These are phyloP conservation scores for Furcifer pardalis DNA, from an alignment of 2,797 vertebrate species.

Conservation along the genomic window DNA sequence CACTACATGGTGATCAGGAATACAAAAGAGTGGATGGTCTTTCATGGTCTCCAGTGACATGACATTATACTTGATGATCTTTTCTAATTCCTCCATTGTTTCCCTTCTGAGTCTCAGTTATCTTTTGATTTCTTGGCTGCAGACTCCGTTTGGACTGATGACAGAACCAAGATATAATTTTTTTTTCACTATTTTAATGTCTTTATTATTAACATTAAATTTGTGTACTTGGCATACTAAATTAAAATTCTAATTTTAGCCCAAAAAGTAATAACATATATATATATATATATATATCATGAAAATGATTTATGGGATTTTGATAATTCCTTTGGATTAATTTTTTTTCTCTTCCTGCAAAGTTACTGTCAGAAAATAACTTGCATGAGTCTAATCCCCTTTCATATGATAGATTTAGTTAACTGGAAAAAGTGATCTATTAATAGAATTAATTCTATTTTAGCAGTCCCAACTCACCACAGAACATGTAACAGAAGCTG, in stretches of 20 bases:
- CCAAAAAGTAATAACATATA: conserved; percentile 39
- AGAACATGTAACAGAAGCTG: conserved; percentile 9
- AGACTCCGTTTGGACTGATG: too few relatives aligned
- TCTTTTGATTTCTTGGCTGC: too few relatives aligned
- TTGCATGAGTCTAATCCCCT: background rate
- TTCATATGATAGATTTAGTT: conserved; percentile 6
- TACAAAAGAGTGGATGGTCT: too few relatives aligned
- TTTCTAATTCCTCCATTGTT: too few relatives aligned
- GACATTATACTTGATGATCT: too few relatives aligned
- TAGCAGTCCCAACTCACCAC: background rate
- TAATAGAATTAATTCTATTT: conserved; percentile 18
- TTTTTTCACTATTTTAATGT: too few relatives aligned
- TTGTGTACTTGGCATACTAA: conserved; percentile 29
- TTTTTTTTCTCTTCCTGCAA: background rate
- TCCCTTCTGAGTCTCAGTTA: too few relatives aligned
- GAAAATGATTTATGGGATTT: conserved; percentile 24
- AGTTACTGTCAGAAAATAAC: conserved; percentile 1
- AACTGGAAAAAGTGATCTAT: conserved; percentile 2
- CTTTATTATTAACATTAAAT: too few relatives aligned
- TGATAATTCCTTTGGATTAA: conserved; percentile 20
- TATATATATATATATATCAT: too few relatives aligned
- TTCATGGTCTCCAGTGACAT: too few relatives aligned
- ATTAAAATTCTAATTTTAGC: conserved; percentile 38
- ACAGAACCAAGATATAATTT: too few relatives aligned
- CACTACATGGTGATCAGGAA: too few relatives aligned